Base-by-base conservation (phyloP, 2,888 invertebrate species). In the Bursaphelenchus okinawaensis region DNA sequence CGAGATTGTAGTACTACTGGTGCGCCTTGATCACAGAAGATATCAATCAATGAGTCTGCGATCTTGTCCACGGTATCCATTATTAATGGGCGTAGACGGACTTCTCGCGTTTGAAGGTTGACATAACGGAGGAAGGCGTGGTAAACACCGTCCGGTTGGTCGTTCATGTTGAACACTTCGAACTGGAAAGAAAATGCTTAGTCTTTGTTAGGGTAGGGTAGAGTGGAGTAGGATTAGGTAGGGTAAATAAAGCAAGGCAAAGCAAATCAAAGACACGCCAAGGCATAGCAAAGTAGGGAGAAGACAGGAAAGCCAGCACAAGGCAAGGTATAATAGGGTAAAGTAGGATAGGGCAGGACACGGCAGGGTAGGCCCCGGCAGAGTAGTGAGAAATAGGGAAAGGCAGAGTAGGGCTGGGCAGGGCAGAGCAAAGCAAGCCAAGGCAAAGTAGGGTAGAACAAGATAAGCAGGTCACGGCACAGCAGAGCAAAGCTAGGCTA, bases 21-120 rank as follows among this genome's bases (percentile, higher is more conserved):
- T 1, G 71, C 71, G 12, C 69, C 70, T 29, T 69, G 71, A 19
- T 72, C 71, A 29, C 65, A 69, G 55, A 56, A 23, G 27, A 62
- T 62, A 28, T 62, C 62, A 4, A 62, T 9, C 26, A 62, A 40
- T 12, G 23, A 19, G 19, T 60, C n/a, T 12, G 62, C 62, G 62
- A 55, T 55, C 26, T 65, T 63, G n/a, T 12, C 51, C 7, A 56
- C 57, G n/a, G 52, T 73, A 6, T 67, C 71, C n/a, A 23, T 60
- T 7, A 40, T 55, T 28, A 69, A 40, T 23, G 69, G 66, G 6
- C 63, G 59, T 16, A 69, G 58, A 27, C 71, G 67, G n/a, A 69
- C 58, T 52, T 69, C 69, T 7, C 26, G 27, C 4, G 70, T 68
- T 19, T 52, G 40, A 19, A 71, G 51, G 52, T 72, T 65, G 0